These are phyloP conservation scores for Choreutis nemorana DNA, from an alignment of 2,888 invertebrate species.

Conservation along the genomic window DNA sequence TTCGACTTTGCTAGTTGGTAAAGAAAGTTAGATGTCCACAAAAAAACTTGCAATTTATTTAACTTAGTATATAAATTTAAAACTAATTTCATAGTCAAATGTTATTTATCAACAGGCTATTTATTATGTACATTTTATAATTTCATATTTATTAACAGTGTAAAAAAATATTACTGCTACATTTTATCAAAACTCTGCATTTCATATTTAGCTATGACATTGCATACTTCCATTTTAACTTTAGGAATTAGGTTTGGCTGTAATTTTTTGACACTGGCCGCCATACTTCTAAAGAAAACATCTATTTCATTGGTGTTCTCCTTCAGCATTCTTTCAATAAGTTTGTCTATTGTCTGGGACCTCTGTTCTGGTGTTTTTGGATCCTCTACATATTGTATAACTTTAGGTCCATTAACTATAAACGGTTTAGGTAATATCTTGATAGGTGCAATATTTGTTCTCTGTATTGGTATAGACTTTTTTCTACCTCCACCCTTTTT, in stretches of 20 bases:
- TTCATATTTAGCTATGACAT: constrained; percentile 59
- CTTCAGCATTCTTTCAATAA: constrained; percentile 51
- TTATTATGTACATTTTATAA: too few species aligned
- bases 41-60: too few species aligned
- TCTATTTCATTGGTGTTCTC: constrained; percentile 59
- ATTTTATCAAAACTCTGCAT: constrained; percentile 56
- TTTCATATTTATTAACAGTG: too few species aligned
- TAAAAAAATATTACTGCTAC: too few species aligned
- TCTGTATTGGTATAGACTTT: constrained; percentile 32
- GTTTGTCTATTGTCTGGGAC: constrained; percentile 44
- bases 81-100: too few species aligned
- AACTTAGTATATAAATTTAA: too few species aligned
- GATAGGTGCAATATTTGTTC: constrained; percentile 39
- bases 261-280: constrained; percentile 55
- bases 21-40: too few species aligned
- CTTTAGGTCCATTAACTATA: constrained; percentile 37
- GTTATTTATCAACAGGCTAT: too few species aligned
- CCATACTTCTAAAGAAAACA: constrained; percentile 58
- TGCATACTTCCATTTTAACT: constrained; percentile 61
- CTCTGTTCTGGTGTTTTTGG: constrained; percentile 21
- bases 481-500: constrained; percentile 37
- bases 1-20: too few species aligned
- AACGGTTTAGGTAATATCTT: constrained; percentile 57
- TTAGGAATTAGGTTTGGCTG: constrained; percentile 57
- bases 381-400: constrained; percentile 43